Base-by-base conservation (phyloP, 2,797 vertebrate species). In the Tragelaphus oryx region DNA sequence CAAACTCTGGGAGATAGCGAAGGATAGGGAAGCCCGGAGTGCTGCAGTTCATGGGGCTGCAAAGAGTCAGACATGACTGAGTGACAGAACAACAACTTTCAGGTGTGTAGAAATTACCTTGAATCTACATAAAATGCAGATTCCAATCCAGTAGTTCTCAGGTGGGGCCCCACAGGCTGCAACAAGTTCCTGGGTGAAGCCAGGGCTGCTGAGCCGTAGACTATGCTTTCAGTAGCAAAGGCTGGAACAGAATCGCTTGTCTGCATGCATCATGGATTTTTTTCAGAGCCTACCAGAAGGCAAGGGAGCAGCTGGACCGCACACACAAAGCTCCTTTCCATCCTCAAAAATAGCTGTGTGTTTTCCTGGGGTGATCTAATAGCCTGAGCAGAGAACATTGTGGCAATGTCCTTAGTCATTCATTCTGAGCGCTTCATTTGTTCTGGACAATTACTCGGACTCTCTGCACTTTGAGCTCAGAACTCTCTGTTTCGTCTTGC, bases 291-390 rank as follows among this genome's bases (percentile, higher is more conserved):
- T 68, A 4, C 11, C 46, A 81, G 46, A 59, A 89, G 59, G 50
- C 4, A 0, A 78, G n/a, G 14, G 37, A 57, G n/a, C 48, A 44
- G 82, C 81, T 76, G 59, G 57, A 88, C 22, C 16, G 13, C 14
- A 30, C 5, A 2, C 41, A 57, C 33, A 44, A 81, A 54, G 78
- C 46, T 95, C 71, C 55, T 76, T 74, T 93, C 71, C 74, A 14
- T 46, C 50, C 82, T 92, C 22, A 85, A 85, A 85, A 52, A 33
- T 46, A 83, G 5, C 54, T 82, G 52, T 4, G 9, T 46, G 22
- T 90, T 94, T 90, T 93, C 59, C 33, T 68, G 44, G 78, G 41
- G 20, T 74, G 79, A 93, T 52, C 88, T 89, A 81, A 85, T 76
- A 37, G 82, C 52, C 54, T 0, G 1, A 28, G 52, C 33, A 86